These are phyloP conservation scores for Colletes latitarsis DNA, from an alignment of 1,140 invertebrate species.

Conservation along the genomic window DNA sequence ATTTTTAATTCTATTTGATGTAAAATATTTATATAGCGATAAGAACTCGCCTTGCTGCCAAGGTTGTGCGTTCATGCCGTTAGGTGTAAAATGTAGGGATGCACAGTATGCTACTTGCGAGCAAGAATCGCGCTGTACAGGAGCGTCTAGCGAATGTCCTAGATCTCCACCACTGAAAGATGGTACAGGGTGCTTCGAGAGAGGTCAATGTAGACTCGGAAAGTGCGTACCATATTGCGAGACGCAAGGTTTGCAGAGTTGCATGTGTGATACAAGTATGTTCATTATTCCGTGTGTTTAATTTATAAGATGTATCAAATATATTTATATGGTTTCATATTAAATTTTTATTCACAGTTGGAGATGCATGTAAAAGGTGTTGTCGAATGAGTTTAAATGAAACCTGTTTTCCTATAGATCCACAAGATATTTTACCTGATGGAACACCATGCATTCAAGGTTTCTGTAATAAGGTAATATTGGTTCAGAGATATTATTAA, in stretches of 20 bases:
- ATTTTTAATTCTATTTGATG: constrained; percentile 17
- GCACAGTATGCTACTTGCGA: constrained; percentile 95
- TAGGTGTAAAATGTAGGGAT: constrained; percentile 91
- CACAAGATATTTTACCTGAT: constrained; percentile 92
- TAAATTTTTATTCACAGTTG: constrained; percentile 82
- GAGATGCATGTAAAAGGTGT: constrained; percentile 93
- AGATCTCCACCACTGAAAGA: constrained; percentile 93
- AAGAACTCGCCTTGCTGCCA: constrained; percentile 97
- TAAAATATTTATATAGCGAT: constrained; percentile 85
- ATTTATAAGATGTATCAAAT: background rate
- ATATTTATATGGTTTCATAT: background rate
- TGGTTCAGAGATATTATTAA: constrained; percentile 13
- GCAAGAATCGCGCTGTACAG: constrained; percentile 91
- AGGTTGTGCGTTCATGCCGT: constrained; percentile 91
- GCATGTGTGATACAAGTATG: constrained; percentile 96
- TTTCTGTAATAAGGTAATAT: constrained; percentile 93
- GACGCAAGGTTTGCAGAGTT: constrained; percentile 94
- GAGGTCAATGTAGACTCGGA: constrained; percentile 91
- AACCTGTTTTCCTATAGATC: constrained; percentile 94
- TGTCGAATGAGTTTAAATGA: constrained; percentile 95
- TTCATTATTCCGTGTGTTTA: constrained; percentile 21
- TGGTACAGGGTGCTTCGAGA: constrained; percentile 92
- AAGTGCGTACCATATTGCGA: constrained; percentile 96
- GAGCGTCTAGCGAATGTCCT: constrained; percentile 87
- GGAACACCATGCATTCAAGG: constrained; percentile 98